A percentile compares a stretch with the other conserved stretches of the same genome.
Evolutionary conservation across 2,113 vertebrate genomes (phyloP).

Genomic region (Gnathonemus longibarbis): DNA sequence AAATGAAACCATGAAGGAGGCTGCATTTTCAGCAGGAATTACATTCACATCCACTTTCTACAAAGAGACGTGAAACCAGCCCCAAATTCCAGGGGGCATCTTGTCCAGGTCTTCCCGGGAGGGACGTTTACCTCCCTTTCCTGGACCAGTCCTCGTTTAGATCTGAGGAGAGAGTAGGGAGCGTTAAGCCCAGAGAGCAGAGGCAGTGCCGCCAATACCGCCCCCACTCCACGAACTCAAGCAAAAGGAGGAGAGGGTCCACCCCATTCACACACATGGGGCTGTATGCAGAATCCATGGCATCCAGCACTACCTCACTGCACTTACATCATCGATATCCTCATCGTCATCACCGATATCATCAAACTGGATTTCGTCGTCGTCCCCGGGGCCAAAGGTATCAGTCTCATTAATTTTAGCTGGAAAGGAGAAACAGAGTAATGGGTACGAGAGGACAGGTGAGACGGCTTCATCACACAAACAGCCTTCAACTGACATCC

Average conservation of each 20-base stretch:
- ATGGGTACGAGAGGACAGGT: conserved; percentile 13
- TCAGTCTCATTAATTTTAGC: conserved; percentile 99
- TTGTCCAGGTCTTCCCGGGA: not conserved
- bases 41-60: conserved; percentile 10
- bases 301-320: not conserved
- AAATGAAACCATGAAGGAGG: conserved; percentile 21
- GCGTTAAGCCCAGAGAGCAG: not conserved
- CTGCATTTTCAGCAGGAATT: conserved; percentile 10
- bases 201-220: not conserved
- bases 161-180: conserved; percentile 20
- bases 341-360: conserved; percentile 96
- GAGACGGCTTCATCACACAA: not conserved
- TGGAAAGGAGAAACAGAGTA: conserved; percentile 36
- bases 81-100: not conserved
- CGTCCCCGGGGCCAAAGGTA: conserved; percentile 91
- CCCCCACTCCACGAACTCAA: not conserved
- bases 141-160: conserved; percentile 14
- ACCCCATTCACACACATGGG: not conserved
- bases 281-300: not conserved
- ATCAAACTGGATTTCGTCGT: conserved; percentile 97
- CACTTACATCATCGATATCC: conserved; percentile 96
- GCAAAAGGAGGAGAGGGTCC: not conserved
- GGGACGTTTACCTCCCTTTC: conserved; percentile 3
- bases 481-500: not conserved
- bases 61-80: conserved; percentile 6